Conservation (phyloP, 1,140 invertebrate genomes). For the Ostrea edulis region DNA sequence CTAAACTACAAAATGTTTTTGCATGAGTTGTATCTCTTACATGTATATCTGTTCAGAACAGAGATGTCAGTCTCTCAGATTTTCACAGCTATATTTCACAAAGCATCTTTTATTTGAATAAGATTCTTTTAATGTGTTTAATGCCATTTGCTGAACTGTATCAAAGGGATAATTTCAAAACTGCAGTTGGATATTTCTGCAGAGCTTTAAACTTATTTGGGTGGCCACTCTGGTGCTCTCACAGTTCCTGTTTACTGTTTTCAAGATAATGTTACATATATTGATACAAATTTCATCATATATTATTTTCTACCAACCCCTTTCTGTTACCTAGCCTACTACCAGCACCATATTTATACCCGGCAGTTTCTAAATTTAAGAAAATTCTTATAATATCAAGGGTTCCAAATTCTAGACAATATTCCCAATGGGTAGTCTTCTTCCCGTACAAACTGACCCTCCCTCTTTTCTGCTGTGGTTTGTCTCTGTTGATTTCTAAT, state of each 20-base stretch:
- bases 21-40: too few relatives aligned
- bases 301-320: background rate
- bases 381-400: too few relatives aligned
- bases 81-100: too few relatives aligned
- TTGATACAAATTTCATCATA: background rate
- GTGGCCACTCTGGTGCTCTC: background rate
- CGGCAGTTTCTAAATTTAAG: too few relatives aligned
- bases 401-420: too few relatives aligned
- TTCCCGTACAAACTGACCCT: background rate
- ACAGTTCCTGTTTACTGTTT: background rate
- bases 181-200: background rate
- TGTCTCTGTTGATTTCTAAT: slow-evolving; percentile 20
- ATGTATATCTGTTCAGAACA: too few relatives aligned
- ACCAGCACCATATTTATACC: too few relatives aligned
- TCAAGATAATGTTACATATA: background rate
- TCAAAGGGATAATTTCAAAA: background rate
- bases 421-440: background rate
- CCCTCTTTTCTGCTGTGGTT: slow-evolving; percentile 1
- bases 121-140: background rate
- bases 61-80: too few relatives aligned
- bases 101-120: background rate
- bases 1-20: too few relatives aligned
- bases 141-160: background rate
- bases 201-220: background rate
- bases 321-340: too few relatives aligned